Evolutionary conservation across 1,140 invertebrate species (phyloP).

Genomic region (Brachionus koreanus): DNA sequence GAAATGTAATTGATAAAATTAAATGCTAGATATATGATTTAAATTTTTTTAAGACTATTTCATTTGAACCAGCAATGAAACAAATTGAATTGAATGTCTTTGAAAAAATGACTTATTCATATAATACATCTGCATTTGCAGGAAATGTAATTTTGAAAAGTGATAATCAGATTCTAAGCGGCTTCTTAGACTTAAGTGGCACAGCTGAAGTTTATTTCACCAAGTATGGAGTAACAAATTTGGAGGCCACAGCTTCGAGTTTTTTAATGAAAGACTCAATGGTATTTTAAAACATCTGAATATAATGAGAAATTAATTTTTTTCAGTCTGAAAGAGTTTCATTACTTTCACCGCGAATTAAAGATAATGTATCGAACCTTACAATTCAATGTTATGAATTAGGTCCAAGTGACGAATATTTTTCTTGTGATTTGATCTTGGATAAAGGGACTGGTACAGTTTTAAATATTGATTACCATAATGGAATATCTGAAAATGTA

Average conservation of each 20-base stretch:
- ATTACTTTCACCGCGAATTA: not conserved
- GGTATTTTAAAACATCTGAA: not conserved
- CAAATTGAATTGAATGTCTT: not conserved
- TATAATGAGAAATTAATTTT: not conserved
- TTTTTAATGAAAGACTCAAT: not conserved
- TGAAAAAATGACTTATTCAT: not conserved
- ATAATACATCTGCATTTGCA: not conserved
- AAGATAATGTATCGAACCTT: not conserved
- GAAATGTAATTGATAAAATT: not conserved
- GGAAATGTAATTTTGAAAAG: not conserved
- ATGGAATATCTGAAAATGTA: not conserved
- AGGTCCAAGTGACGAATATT: not conserved
- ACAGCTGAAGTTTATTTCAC: slow-evolving; percentile 2
- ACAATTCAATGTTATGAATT: not conserved
- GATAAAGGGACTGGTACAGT: not conserved
- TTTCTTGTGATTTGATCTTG: not conserved
- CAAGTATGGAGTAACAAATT: not conserved
- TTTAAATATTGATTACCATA: not conserved
- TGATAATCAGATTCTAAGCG: not conserved
- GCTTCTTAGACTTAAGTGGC: not conserved
- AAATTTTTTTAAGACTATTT: not conserved
- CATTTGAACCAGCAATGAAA: not conserved
- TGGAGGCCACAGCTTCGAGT: not conserved
- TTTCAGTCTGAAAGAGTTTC: not conserved
- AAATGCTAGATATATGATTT: not conserved